phyloP scores from a whole-genome alignment of 2,888 invertebrate species.

The Heteromyza rotundicornis region DNA sequence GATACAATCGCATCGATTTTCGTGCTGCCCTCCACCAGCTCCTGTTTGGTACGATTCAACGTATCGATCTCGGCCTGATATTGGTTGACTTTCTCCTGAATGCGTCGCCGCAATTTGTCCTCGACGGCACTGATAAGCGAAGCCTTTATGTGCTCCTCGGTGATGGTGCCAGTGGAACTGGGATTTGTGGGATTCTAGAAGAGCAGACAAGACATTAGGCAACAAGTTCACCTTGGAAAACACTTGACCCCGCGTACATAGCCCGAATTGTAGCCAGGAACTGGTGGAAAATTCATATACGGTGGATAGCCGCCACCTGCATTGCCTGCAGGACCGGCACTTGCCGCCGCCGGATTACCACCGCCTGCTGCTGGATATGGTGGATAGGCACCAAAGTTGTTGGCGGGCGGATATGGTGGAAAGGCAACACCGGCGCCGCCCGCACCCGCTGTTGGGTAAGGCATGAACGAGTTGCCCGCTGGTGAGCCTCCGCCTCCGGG shows the following conservation, averaged over 20 bases:
- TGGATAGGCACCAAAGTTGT: slow-evolving; percentile 62
- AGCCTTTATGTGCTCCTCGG: slow-evolving; percentile 93
- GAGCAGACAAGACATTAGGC: background rate
- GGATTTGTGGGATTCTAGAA: slow-evolving; percentile 58
- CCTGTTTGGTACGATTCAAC: slow-evolving; percentile 83
- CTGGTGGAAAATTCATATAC: slow-evolving; percentile 60
- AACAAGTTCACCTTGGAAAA: background rate
- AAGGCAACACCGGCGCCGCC: slow-evolving; percentile 58
- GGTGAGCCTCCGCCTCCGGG: slow-evolving; percentile 40
- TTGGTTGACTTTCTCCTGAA: slow-evolving; percentile 89
- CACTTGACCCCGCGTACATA: slow-evolving; percentile 47
- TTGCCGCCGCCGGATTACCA: slow-evolving; percentile 31
- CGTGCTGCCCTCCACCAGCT: slow-evolving; percentile 82
- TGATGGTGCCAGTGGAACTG: slow-evolving; percentile 79
- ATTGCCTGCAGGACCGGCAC: slow-evolving; percentile 48
- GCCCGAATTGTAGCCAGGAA: slow-evolving; percentile 48
- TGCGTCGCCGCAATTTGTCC: slow-evolving; percentile 85
- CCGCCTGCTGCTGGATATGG: slow-evolving; percentile 43
- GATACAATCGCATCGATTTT: slow-evolving; percentile 80
- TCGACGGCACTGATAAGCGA: slow-evolving; percentile 94
- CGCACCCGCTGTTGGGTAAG: slow-evolving; percentile 64
- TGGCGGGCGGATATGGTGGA: slow-evolving; percentile 59
- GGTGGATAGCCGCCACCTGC: slow-evolving; percentile 65
- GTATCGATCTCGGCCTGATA: slow-evolving; percentile 92
- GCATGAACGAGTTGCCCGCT: slow-evolving; percentile 58